Percentiles rank a stretch among this genome's conserved stretches.
Evolutionary conservation across 2,797 vertebrate species (phyloP).

Genomic region (Chrysocyon brachyurus): DNA sequence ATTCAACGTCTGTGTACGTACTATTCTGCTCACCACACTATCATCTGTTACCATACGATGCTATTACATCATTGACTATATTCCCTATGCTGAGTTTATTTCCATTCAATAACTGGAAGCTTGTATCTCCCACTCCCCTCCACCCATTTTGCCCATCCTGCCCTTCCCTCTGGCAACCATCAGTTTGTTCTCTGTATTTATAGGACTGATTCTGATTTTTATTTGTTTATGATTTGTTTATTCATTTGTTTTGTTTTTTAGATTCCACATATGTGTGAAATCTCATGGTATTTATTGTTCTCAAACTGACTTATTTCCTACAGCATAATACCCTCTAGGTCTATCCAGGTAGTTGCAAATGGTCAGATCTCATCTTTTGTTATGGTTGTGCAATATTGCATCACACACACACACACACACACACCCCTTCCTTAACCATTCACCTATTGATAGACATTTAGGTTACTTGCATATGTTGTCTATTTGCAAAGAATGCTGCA

Average conservation of each 20-base stretch:
- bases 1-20: neutral
- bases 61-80: neutral
- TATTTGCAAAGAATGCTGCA: neutral
- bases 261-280: neutral
- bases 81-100: neutral
- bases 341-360: neutral
- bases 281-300: neutral
- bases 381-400: neutral
- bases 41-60: neutral
- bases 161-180: neutral
- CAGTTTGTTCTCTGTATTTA: neutral
- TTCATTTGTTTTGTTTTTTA: neutral
- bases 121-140: neutral
- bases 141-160: neutral
- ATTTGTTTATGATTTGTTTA: neutral
- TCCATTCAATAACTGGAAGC: neutral
- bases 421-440: neutral
- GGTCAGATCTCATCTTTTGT: neutral
- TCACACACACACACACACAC: neutral
- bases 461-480: neutral
- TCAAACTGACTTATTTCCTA: neutral
- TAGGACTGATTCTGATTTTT: neutral
- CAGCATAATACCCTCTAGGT: neutral
- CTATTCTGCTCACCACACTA: neutral
- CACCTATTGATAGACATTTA: neutral